phyloP scores from a whole-genome alignment of 2,113 vertebrate species.

The Eubucco bourcierii region DNA sequence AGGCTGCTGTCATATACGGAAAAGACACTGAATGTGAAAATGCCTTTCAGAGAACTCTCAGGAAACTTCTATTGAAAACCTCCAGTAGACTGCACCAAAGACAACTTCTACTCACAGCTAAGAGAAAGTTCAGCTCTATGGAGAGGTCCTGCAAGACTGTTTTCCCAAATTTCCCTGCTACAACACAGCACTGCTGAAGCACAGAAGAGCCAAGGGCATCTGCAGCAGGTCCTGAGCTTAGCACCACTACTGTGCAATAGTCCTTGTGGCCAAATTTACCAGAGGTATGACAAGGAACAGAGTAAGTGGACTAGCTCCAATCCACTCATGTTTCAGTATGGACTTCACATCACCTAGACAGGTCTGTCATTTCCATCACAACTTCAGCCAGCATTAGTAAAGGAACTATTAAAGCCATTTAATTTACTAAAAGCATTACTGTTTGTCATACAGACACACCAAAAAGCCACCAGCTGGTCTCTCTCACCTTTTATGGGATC shows the following conservation, averaged over 20 bases:
- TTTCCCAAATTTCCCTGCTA: neutral
- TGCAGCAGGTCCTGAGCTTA: neutral
- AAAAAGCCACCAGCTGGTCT: neutral
- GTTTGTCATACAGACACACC: neutral
- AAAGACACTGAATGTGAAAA: constrained; percentile 33
- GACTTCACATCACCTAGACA: neutral
- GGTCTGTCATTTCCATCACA: neutral
- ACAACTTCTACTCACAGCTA: neutral
- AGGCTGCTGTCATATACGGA: neutral
- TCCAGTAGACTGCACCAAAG: neutral
- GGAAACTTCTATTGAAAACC: neutral
- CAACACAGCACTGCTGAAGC: accelerated
- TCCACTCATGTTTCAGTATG: neutral
- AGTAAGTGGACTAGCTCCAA: neutral
- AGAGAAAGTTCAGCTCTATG: neutral
- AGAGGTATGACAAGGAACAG: neutral
- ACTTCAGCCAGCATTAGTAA: neutral
- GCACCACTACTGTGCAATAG: accelerated
- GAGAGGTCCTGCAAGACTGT: neutral
- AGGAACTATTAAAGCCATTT: neutral
- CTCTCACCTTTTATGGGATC: neutral
- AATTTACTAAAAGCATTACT: neutral
- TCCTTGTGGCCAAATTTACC: neutral
- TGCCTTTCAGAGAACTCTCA: neutral
- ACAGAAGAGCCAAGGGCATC: neutral